A percentile compares a stretch with the other conserved stretches of the same genome.
These are phyloP conservation scores for Taphrorychus bicolor DNA, from an alignment of 2,888 invertebrate genomes.

Conservation along the genomic window DNA sequence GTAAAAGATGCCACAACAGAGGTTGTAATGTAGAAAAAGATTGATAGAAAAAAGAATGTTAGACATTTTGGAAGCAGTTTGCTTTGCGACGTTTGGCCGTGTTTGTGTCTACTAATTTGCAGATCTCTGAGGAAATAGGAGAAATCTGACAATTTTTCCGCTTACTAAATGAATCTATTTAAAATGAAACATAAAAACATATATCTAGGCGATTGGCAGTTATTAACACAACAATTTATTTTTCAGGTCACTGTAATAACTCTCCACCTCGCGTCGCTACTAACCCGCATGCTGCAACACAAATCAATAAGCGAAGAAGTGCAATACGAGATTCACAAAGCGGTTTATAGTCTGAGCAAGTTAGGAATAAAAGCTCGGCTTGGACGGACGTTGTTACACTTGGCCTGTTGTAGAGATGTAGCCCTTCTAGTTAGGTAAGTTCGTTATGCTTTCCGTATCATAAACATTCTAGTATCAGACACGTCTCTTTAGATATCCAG, in stretches of 20 bases:
- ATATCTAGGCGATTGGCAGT: too few relatives aligned
- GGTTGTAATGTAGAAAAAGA: too few relatives aligned
- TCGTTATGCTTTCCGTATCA: not conserved
- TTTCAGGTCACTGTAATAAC: conserved; percentile 72
- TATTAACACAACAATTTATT: too few relatives aligned
- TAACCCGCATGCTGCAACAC: conserved; percentile 70
- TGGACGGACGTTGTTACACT: conserved; percentile 77
- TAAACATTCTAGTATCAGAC: not conserved
- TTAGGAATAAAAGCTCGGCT: conserved; percentile 68
- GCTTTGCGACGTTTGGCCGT: too few relatives aligned
- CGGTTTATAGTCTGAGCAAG: conserved; percentile 80
- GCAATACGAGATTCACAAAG: conserved; percentile 70
- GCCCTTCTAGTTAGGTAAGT: conserved; percentile 69
- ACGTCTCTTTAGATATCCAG: conserved; percentile 63
- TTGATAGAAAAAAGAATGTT: too few relatives aligned
- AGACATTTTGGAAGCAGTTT: too few relatives aligned
- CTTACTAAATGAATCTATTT: too few relatives aligned
- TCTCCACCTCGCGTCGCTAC: conserved; percentile 80
- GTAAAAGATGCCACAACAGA: too few relatives aligned
- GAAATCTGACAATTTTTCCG: too few relatives aligned
- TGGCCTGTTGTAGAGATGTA: conserved; percentile 83
- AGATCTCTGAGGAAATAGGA: too few relatives aligned
- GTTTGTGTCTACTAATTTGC: too few relatives aligned
- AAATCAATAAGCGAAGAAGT: conserved; percentile 52
- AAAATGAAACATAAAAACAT: too few relatives aligned